phyloP scores from a whole-genome alignment of 2,888 invertebrate genomes.

The Dinocampus coccinellae region DNA sequence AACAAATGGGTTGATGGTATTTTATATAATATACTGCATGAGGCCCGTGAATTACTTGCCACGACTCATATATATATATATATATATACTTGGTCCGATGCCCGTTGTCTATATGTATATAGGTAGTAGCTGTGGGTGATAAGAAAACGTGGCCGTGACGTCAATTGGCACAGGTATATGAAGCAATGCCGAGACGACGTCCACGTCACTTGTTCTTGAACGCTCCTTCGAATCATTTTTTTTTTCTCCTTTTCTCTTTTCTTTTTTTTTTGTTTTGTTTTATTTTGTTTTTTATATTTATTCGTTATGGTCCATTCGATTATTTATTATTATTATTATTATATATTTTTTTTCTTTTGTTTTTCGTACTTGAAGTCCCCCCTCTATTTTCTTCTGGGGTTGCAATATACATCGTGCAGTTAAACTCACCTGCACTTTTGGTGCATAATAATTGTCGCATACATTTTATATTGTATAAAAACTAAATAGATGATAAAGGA shows the following conservation, averaged over 20 bases:
- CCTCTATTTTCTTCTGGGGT: not conserved
- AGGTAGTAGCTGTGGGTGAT: slow-evolving; percentile 53
- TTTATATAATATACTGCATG: not conserved
- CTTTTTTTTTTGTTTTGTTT: slow-evolving; percentile 5
- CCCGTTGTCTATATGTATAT: not conserved
- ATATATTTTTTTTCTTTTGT: not conserved
- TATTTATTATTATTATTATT: no score
- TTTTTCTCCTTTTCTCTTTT: slow-evolving; percentile 49
- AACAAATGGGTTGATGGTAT: not conserved
- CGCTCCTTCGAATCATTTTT: slow-evolving; percentile 45
- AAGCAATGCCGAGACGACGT: slow-evolving; percentile 59
- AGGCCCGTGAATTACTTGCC: not conserved
- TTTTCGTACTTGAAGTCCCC: not conserved
- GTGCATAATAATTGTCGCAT: not conserved
- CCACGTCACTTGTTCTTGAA: slow-evolving; percentile 67
- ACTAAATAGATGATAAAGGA: no score
- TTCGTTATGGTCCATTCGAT: no score
- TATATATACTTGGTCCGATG: not conserved
- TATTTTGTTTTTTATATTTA: not conserved
- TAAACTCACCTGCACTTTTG: not conserved
- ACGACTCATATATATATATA: not conserved
- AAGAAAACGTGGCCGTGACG: slow-evolving; percentile 65
- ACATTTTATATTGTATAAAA: not conserved
- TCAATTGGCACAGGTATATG: slow-evolving; percentile 67
- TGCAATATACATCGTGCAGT: not conserved